Conservation (phyloP, 2,113 vertebrate genomes). For the Aegypius monachus region DNA sequence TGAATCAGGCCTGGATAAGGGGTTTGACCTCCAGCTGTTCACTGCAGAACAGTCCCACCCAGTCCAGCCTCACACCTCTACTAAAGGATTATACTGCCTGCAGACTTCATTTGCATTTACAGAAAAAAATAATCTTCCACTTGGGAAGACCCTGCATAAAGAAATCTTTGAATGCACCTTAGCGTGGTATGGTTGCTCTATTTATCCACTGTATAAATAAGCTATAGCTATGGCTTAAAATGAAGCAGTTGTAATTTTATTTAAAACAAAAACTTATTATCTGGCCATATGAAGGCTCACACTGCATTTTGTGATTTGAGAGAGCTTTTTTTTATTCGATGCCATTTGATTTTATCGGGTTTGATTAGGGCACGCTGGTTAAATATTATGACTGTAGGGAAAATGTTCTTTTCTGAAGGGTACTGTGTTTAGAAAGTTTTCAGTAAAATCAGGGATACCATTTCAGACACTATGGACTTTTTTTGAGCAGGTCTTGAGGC, state of each 20-base stretch:
- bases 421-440: neutral
- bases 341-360: neutral
- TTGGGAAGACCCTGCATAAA: neutral
- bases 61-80: neutral
- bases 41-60: neutral
- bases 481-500: neutral
- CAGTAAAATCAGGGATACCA: neutral
- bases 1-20: neutral
- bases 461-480: neutral
- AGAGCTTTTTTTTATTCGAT: neutral
- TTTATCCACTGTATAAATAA: neutral
- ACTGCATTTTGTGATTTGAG: neutral
- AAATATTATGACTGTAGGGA: neutral
- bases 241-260: neutral
- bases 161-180: neutral
- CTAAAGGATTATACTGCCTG: neutral
- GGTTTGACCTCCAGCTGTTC: neutral
- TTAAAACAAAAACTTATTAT: neutral
- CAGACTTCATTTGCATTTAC: neutral
- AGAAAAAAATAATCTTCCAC: neutral
- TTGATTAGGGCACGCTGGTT: neutral
- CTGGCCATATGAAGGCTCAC: neutral
- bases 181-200: neutral
- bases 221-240: neutral
- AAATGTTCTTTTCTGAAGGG: neutral